Evolutionary conservation across 2,888 invertebrate species (phyloP), one percentile per base, ranked within the genome.

Genomic region (Dimorphilus gyrociliatus): DNA sequence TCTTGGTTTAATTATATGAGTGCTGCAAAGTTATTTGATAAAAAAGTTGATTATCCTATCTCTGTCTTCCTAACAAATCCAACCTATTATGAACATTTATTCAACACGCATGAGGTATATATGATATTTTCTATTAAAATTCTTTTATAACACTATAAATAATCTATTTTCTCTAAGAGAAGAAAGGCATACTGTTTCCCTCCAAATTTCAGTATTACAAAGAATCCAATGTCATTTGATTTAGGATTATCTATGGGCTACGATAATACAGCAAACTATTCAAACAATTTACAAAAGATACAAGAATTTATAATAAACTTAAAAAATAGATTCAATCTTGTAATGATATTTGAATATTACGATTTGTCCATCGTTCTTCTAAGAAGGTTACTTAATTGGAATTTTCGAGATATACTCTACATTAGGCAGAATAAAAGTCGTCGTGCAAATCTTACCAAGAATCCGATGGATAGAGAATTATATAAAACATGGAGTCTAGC

Each of bases 311-410:
- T 56, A 6, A 16, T 42, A 4, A 24, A 39, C 8, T 33, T 57
- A 7, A 50, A 51, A 16, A 30, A 42, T 3, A 40, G 45, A 4
- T 59, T 59, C 33, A 28, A 39, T 12, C 36, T 58, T 5, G 47
- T 60, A 3, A 47, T 60, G 49, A 45, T 60, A 2, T 42, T 49
- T n/a, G 61, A 61, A 26, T 47, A 54, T 30, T 53, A 60, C 28
- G 38, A 47, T 12, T 58, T 60, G 33, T 61, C 60, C 0, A 30
- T 61, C 23, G 40, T 60, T 19, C 37, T 61, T 14, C 41, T 60
- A 16, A 48, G 47, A 29, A 39, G 55, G 12, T 25, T 43, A n/a
- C 48, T 60, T 48, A 56, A 57, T 36, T 61, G 61, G 61, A 39
- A 33, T 4, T 42, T 49, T 1, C 46, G 50, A 28, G 60, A 61